Conservation (phyloP, 2,888 invertebrate genomes). For the Chrysolina americana region DNA sequence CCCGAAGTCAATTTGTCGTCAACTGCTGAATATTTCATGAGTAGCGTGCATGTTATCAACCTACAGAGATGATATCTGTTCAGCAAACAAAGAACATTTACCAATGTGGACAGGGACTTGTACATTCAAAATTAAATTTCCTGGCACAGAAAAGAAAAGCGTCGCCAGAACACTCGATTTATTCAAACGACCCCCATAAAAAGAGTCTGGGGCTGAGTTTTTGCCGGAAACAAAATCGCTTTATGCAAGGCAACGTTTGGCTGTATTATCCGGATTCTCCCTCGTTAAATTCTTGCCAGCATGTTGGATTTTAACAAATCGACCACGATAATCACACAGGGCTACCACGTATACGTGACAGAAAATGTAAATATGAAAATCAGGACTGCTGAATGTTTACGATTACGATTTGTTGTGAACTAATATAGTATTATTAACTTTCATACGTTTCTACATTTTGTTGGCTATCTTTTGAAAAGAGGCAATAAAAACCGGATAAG, state of each 20-base stretch:
- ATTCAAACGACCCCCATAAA: constrained; percentile 21
- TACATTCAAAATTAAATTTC: constrained; percentile 10
- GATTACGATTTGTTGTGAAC: too few species aligned
- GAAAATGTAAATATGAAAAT: constrained; percentile 10
- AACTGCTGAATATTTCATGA: too few species aligned
- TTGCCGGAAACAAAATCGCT: neutral
- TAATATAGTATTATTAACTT: too few species aligned
- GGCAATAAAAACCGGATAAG: too few species aligned
- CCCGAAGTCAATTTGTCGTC: too few species aligned
- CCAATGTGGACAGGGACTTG: constrained; percentile 1
- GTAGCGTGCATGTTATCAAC: neutral
- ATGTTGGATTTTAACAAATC: constrained; percentile 11
- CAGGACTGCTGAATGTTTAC: too few species aligned
- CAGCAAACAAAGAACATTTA: neutral
- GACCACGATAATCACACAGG: constrained; percentile 5
- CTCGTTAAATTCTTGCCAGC: constrained; percentile 13
- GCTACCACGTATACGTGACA: neutral
- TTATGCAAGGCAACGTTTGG: constrained; percentile 8
- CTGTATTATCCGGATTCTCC: constrained; percentile 8
- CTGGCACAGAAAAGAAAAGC: constrained; percentile 1
- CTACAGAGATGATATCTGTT: neutral
- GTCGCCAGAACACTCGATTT: constrained; percentile 8
- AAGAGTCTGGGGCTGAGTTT: constrained; percentile 16
- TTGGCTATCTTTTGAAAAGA: too few species aligned
- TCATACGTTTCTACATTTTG: too few species aligned